Percentiles rank a stretch among this genome's conserved stretches.
Conservation (phyloP, 2,888 invertebrate genomes). For the Rhorus exstirpatorius region DNA sequence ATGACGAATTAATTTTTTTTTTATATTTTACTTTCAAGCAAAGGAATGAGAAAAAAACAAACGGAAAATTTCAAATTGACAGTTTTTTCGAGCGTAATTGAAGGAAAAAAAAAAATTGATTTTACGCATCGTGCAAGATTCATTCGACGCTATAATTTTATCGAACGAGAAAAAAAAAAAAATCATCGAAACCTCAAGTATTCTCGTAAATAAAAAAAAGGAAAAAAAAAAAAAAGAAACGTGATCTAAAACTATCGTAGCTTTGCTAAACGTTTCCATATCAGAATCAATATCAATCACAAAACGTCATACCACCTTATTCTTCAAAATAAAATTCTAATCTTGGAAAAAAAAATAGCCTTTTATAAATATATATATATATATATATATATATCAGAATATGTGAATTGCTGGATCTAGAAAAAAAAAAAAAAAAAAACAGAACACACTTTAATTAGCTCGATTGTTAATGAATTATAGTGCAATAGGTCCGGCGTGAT, state of each 20-base stretch:
- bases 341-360: slow-evolving; percentile 23
- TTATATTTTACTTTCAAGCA: too few relatives aligned
- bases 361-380: too few relatives aligned
- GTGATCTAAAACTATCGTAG: slow-evolving; percentile 36
- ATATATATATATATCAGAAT: slow-evolving; percentile 2
- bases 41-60: too few relatives aligned
- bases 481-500: slow-evolving; percentile 60
- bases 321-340: slow-evolving; percentile 37
- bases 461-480: slow-evolving; percentile 32
- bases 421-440: slow-evolving; percentile 12
- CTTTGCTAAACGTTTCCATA: slow-evolving; percentile 70
- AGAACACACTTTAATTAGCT: slow-evolving; percentile 22
- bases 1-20: too few relatives aligned
- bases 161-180: not conserved
- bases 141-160: not conserved
- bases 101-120: not conserved
- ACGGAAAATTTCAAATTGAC: not conserved
- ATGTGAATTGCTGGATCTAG: slow-evolving; percentile 15
- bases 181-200: slow-evolving; percentile 18
- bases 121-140: slow-evolving; percentile 8
- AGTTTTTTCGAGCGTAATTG: not conserved
- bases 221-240: too few relatives aligned
- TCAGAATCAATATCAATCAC: slow-evolving; percentile 70
- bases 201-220: slow-evolving; percentile 19
- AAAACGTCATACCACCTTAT: slow-evolving; percentile 19